A percentile compares a stretch with the other conserved stretches of the same genome.
These are phyloP conservation scores for Xyliphius kryptos DNA, from an alignment of 2,113 vertebrate genomes.

Conservation along the genomic window DNA sequence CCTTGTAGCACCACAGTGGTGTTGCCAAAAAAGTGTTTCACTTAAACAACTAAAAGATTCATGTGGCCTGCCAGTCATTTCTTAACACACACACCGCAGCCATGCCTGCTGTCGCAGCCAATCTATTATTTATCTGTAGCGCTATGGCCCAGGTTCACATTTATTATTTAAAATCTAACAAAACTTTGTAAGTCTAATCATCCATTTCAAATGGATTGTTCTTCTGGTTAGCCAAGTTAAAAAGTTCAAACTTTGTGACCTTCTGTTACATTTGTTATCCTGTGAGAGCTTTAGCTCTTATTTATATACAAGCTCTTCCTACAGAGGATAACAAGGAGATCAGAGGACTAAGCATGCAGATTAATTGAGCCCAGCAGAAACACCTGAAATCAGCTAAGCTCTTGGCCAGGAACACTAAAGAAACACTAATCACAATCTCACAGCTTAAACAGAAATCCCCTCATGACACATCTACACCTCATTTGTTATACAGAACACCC, in stretches of 20 bases:
- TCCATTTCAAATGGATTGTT: slow-evolving; percentile 1
- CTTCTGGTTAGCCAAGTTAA: background rate
- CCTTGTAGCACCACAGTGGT: too few species aligned
- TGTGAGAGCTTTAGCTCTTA: background rate
- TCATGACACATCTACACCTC: slow-evolving; percentile 1
- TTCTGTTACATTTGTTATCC: slow-evolving; percentile 1
- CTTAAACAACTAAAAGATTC: slow-evolving; percentile 5
- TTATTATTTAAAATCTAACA: slow-evolving; percentile 21
- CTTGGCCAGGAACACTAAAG: slow-evolving; percentile 21
- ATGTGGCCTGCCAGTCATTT: background rate
- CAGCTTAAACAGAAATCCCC: slow-evolving; percentile 20
- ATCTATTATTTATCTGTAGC: slow-evolving; percentile 33
- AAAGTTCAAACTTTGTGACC: slow-evolving; percentile 4
- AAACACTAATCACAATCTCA: slow-evolving; percentile 34
- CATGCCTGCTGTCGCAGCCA: slow-evolving; percentile 18
- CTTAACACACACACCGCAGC: slow-evolving; percentile 13
- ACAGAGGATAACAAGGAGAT: slow-evolving; percentile 9
- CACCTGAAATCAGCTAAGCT: slow-evolving; percentile 29
- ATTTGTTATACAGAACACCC: slow-evolving; percentile 1
- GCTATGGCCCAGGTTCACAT: slow-evolving; percentile 8
- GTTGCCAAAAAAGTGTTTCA: background rate
- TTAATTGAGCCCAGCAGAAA: slow-evolving; percentile 17
- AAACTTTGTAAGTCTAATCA: slow-evolving; percentile 13
- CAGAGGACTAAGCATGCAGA: slow-evolving; percentile 28
- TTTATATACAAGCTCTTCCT: slow-evolving; percentile 10